Conservation (phyloP, 2,113 vertebrate genomes). For the Nothocercus julius region DNA sequence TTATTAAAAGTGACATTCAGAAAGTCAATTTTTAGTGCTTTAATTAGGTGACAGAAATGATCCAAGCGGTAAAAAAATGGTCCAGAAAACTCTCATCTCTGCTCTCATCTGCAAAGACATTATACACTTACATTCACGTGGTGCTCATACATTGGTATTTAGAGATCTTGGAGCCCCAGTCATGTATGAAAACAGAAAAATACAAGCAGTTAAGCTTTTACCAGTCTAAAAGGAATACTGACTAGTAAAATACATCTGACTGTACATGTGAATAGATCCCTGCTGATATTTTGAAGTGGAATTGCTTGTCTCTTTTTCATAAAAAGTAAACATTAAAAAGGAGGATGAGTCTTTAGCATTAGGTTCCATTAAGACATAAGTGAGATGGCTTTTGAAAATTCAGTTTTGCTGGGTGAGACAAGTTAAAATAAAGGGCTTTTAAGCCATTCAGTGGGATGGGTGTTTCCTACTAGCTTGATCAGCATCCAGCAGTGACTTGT, state of each 20-base stretch:
- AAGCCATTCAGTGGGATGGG: rapidly evolving
- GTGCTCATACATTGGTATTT: neutral
- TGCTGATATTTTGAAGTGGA: neutral
- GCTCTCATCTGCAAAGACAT: neutral
- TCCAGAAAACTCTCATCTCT: neutral
- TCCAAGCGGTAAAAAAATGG: neutral
- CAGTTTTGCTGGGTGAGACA: rapidly evolving
- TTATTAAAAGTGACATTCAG: neutral
- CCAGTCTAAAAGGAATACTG: neutral
- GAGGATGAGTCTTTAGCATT: neutral
- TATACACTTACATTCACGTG: neutral
- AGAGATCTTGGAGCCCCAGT: neutral
- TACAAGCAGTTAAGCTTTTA: neutral
- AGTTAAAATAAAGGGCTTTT: neutral
- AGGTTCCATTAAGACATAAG: neutral
- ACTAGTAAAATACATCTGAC: neutral
- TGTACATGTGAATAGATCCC: neutral
- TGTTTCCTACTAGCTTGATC: neutral
- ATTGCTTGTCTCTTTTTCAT: neutral
- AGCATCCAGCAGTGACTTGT: neutral
- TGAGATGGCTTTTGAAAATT: neutral
- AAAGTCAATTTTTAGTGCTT: neutral
- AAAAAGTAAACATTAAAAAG: neutral
- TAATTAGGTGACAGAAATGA: neutral
- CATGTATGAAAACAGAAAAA: neutral